These are phyloP conservation scores for Schizothorax lantsangensis DNA, from an alignment of 2,797 vertebrate genomes.

Conservation along the genomic window DNA sequence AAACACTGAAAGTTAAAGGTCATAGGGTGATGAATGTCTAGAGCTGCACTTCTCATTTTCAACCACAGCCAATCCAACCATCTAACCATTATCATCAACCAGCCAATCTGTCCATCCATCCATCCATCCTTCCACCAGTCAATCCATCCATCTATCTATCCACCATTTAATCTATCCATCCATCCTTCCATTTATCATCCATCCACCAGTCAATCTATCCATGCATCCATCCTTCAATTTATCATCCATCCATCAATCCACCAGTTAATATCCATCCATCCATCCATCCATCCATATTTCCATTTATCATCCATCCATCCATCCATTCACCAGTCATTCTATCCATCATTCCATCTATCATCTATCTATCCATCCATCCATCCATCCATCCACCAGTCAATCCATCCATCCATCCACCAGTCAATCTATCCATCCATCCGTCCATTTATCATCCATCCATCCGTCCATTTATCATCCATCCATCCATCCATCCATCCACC, in stretches of 20 bases:
- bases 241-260: too few species aligned
- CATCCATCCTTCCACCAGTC: not conserved
- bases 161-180: not conserved
- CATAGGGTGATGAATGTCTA: not conserved
- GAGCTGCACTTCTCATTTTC: not conserved
- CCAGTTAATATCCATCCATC: not conserved
- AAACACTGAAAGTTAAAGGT: slow-evolving; percentile 73
- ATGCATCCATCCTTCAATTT: not conserved
- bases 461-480: too few species aligned
- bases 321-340: fast-evolving
- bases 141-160: not conserved
- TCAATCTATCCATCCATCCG: not conserved
- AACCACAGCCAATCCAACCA: not conserved
- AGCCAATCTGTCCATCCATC: not conserved
- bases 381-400: not conserved
- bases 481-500: not conserved
- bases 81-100: not conserved
- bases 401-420: not conserved
- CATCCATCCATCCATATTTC: not conserved
- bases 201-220: not conserved
- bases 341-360: not conserved
- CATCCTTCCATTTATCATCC: not conserved
- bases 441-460: not conserved
- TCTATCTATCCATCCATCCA: not conserved
- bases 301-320: too few species aligned